A percentile compares a stretch with the other conserved stretches of the same genome.
Evolutionary conservation across 1,140 invertebrate genomes (phyloP).

Genomic region (Maconellicoccus hirsutus): DNA sequence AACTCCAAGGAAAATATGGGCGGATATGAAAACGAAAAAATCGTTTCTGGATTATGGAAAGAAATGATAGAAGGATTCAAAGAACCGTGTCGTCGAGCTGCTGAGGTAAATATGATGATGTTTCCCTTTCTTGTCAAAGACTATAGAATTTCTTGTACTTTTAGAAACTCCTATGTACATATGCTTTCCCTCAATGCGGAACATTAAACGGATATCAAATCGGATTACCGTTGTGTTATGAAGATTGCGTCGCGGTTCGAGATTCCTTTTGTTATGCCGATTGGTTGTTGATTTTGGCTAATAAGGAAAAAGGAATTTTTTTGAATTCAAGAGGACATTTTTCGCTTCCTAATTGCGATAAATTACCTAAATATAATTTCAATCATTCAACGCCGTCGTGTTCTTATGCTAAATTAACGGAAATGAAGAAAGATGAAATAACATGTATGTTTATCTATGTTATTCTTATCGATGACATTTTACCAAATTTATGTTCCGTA

Average conservation of each 20-base stretch:
- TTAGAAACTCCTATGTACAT: slow-evolving; percentile 73
- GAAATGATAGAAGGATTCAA: slow-evolving; percentile 66
- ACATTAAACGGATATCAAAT: slow-evolving; percentile 43
- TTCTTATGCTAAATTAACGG: slow-evolving; percentile 68
- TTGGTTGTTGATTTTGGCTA: slow-evolving; percentile 81
- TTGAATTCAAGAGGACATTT: slow-evolving; percentile 78
- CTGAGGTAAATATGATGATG: slow-evolving; percentile 47
- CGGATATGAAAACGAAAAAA: slow-evolving; percentile 71
- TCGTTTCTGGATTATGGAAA: slow-evolving; percentile 66
- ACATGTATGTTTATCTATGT: slow-evolving; percentile 57
- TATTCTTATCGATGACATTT: slow-evolving; percentile 20
- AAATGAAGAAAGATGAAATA: slow-evolving; percentile 59
- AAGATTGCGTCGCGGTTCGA: slow-evolving; percentile 83
- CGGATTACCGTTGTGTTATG: slow-evolving; percentile 66
- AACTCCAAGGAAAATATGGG: slow-evolving; percentile 50
- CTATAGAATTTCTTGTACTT: not conserved
- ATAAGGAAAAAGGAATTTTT: slow-evolving; percentile 62
- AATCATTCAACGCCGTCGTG: slow-evolving; percentile 46
- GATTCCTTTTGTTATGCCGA: slow-evolving; percentile 85
- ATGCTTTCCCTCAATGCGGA: slow-evolving; percentile 80
- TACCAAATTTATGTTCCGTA: slow-evolving; percentile 31
- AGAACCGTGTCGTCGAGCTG: slow-evolving; percentile 70
- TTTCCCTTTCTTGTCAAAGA: not conserved
- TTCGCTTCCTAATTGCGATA: slow-evolving; percentile 69
- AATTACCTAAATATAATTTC: slow-evolving; percentile 53